Conservation (phyloP, 2,797 vertebrate genomes). For the Dallia pectoralis region DNA sequence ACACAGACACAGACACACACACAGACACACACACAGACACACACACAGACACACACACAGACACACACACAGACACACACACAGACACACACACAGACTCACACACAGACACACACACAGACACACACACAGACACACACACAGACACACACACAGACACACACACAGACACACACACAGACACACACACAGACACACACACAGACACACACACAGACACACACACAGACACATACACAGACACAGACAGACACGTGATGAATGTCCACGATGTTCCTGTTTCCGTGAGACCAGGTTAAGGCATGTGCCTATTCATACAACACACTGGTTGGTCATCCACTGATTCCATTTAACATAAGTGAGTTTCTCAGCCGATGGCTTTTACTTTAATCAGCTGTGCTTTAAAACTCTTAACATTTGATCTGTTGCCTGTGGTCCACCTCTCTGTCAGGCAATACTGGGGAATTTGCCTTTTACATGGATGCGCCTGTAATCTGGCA, state of each 20-base stretch:
- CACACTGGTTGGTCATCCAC: constrained; percentile 18
- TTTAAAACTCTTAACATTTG: constrained; percentile 57
- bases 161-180: too few relatives aligned
- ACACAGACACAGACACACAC: not conserved
- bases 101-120: not conserved
- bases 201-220: too few relatives aligned
- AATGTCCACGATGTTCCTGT: not conserved
- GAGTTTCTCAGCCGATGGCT: constrained; percentile 40
- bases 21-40: not conserved
- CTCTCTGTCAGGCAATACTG: constrained; percentile 31
- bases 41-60: not conserved
- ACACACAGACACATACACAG: too few relatives aligned
- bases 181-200: too few relatives aligned
- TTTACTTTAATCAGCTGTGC: constrained; percentile 43
- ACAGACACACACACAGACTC: not conserved
- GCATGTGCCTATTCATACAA: constrained; percentile 23
- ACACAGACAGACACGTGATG: not conserved
- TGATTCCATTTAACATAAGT: constrained; percentile 34
- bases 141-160: too few relatives aligned
- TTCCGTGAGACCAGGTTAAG: not conserved
- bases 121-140: too few relatives aligned
- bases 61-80: not conserved
- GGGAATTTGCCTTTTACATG: constrained; percentile 40
- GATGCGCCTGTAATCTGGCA: constrained; percentile 30
- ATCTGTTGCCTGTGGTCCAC: constrained; percentile 33